Conservation (phyloP, 2,113 vertebrate species). For the Poeciliopsis retropinna region DNA sequence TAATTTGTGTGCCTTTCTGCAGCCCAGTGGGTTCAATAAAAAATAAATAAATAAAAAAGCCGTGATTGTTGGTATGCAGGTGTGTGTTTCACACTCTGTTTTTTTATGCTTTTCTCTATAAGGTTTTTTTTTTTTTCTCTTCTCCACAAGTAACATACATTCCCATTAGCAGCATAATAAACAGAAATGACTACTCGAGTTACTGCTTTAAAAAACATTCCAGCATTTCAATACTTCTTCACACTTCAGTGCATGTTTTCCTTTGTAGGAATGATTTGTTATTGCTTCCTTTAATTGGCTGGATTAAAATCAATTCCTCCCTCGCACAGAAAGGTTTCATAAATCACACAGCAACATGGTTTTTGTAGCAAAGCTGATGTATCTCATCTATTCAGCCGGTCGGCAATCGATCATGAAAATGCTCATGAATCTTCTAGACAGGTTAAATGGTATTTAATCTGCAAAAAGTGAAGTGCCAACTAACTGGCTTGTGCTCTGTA, state of each 20-base stretch:
- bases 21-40: slow-evolving; percentile 5
- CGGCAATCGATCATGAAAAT: slow-evolving; percentile 77
- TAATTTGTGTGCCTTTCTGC: slow-evolving; percentile 12
- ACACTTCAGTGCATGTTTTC: slow-evolving; percentile 64
- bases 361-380: slow-evolving; percentile 71
- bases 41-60: neutral
- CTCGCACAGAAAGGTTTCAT: slow-evolving; percentile 63
- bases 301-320: slow-evolving; percentile 78
- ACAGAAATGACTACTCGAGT: slow-evolving; percentile 10
- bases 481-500: slow-evolving; percentile 69
- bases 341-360: slow-evolving; percentile 72
- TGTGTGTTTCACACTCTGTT: too few species aligned
- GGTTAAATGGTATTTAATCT: slow-evolving; percentile 79
- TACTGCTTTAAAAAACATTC: slow-evolving; percentile 36
- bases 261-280: slow-evolving; percentile 75
- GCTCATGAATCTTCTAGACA: slow-evolving; percentile 78
- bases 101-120: neutral
- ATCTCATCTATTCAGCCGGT: slow-evolving; percentile 69
- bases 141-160: slow-evolving; percentile 4
- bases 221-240: slow-evolving; percentile 15
- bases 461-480: slow-evolving; percentile 68
- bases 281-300: slow-evolving; percentile 79
- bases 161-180: slow-evolving; percentile 15
- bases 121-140: neutral
- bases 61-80: neutral